Evolutionary conservation across 37 sponge, comb jelly and placozoan genomes (phyloP).

Genomic region (Aphrocallistes beatrix): DNA sequence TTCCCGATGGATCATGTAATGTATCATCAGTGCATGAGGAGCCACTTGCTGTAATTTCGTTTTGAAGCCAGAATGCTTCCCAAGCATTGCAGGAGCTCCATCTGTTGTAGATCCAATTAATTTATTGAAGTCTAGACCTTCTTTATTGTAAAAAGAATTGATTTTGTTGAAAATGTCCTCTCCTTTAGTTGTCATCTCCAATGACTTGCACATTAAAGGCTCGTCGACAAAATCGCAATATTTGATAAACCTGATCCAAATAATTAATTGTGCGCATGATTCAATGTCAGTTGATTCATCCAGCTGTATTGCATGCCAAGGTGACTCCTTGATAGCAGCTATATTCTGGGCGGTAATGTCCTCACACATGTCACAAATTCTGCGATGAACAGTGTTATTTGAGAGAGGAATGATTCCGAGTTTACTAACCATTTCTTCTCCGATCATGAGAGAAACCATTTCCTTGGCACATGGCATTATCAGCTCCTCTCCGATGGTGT

Average conservation of each 20-base stretch:
- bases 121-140: constrained; percentile 13
- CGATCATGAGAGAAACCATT: constrained; percentile 16
- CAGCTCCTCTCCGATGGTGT: neutral
- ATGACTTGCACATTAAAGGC: constrained; percentile 13
- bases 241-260: constrained; percentile 17
- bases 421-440: neutral
- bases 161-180: constrained; percentile 12
- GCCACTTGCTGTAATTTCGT: constrained; percentile 17
- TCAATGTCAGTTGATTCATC: constrained; percentile 8
- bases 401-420: constrained; percentile 7
- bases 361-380: constrained; percentile 1
- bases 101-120: constrained; percentile 13
- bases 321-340: constrained; percentile 14
- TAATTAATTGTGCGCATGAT: neutral
- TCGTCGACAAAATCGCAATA: constrained; percentile 1
- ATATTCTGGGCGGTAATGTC: constrained; percentile 5
- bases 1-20: constrained; percentile 15
- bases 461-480: constrained; percentile 19
- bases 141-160: neutral
- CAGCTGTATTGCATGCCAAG: constrained; percentile 15
- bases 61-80: constrained; percentile 11
- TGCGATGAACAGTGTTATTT: constrained; percentile 12
- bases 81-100: constrained; percentile 17
- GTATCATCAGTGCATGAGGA: constrained; percentile 5
- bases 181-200: constrained; percentile 7